Evolutionary conservation across 2,113 vertebrate genomes (phyloP).

Genomic region (Nerophis ophidion): DNA sequence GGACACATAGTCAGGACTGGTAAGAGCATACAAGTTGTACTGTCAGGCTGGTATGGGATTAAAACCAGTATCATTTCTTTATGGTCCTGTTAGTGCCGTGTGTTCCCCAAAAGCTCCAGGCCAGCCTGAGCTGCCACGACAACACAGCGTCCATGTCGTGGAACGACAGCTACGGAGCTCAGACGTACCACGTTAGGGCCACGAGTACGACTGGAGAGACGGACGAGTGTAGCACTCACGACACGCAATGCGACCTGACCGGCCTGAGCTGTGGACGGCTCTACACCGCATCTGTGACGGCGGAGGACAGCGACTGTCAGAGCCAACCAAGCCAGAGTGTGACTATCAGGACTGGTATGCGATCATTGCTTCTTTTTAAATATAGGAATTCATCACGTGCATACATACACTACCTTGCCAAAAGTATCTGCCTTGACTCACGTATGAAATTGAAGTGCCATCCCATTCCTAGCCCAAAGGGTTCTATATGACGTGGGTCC

Average conservation of each 20-base stretch:
- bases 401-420: too few relatives aligned
- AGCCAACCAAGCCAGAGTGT: slow-evolving; percentile 54
- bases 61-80: background rate
- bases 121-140: slow-evolving; percentile 56
- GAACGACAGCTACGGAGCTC: slow-evolving; percentile 43
- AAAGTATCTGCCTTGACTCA: too few relatives aligned
- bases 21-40: slow-evolving; percentile 17
- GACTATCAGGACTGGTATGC: slow-evolving; percentile 62
- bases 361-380: background rate
- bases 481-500: too few relatives aligned
- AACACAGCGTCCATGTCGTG: slow-evolving; percentile 64
- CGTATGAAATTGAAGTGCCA: too few relatives aligned
- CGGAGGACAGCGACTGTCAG: slow-evolving; percentile 54
- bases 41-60: background rate
- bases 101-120: slow-evolving; percentile 48
- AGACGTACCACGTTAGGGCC: slow-evolving; percentile 58
- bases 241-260: slow-evolving; percentile 55
- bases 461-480: too few relatives aligned
- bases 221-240: slow-evolving; percentile 41
- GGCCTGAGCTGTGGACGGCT: slow-evolving; percentile 61
- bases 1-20: slow-evolving; percentile 59
- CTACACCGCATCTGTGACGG: slow-evolving; percentile 61
- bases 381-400: background rate
- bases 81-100: slow-evolving; percentile 56
- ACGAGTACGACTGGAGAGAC: slow-evolving; percentile 28